Conservation (phyloP, 2,888 invertebrate species). For the Orchesella flavescens region DNA sequence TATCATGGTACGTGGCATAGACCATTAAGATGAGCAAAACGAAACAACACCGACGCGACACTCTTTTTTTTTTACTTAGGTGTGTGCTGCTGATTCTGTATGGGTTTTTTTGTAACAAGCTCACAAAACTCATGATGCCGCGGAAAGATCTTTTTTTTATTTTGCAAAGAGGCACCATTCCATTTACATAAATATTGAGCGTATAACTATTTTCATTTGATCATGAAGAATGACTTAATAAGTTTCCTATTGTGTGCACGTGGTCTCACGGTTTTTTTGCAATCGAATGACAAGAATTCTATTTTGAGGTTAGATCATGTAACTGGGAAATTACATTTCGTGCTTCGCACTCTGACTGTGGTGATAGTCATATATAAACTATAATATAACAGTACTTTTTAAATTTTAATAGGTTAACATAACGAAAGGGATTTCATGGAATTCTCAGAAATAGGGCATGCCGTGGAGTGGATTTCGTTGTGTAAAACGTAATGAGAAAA, state of each 20-base stretch:
- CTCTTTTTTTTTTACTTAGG: background rate
- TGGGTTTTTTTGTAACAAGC: background rate
- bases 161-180: background rate
- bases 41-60: background rate
- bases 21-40: conserved; percentile 3
- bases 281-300: conserved; percentile 50
- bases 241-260: conserved; percentile 41
- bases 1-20: background rate
- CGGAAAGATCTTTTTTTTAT: conserved; percentile 9
- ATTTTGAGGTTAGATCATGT: conserved; percentile 58
- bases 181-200: conserved; percentile 11
- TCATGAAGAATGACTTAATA: conserved; percentile 20
- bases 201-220: conserved; percentile 1
- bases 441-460: conserved; percentile 50
- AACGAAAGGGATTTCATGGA: conserved; percentile 51
- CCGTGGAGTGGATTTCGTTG: conserved; percentile 36
- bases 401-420: conserved; percentile 47
- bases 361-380: background rate
- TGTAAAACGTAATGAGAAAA: conserved; percentile 25
- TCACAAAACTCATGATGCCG: background rate
- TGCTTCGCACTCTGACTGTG: conserved; percentile 12
- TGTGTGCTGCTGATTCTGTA: background rate
- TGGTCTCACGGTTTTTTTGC: conserved; percentile 50
- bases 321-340: conserved; percentile 53
- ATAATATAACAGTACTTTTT: background rate